Evolutionary conservation across 2,888 invertebrate genomes (phyloP).

Genomic region (Deilephila elpenor): DNA sequence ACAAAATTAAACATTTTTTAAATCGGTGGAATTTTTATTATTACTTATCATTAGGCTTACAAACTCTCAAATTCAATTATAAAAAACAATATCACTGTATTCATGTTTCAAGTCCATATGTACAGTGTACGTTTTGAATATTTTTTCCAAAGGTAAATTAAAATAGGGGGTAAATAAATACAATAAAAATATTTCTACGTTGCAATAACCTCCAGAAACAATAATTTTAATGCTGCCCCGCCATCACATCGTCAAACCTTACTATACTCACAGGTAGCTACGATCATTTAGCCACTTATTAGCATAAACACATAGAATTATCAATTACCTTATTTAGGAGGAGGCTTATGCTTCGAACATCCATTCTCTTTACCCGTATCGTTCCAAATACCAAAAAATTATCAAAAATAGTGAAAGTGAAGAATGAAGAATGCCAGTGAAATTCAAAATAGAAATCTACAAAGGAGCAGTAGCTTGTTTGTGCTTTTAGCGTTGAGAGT

Average conservation of each 20-base stretch:
- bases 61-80: too few species aligned
- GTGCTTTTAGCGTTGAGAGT: too few species aligned
- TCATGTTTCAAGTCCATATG: too few species aligned
- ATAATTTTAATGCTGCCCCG: background rate
- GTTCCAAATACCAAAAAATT: background rate
- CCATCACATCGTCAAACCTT: background rate
- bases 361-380: background rate
- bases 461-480: too few species aligned
- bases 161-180: too few species aligned
- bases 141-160: too few species aligned
- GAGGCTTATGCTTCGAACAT: constrained; percentile 12
- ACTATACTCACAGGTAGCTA: background rate
- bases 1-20: too few species aligned
- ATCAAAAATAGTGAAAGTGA: background rate
- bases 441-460: background rate
- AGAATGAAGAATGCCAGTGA: background rate
- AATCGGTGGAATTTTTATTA: too few species aligned
- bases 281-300: background rate
- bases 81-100: too few species aligned
- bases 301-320: constrained; percentile 18
- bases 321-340: background rate
- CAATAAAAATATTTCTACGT: too few species aligned
- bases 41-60: too few species aligned
- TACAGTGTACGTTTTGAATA: too few species aligned
- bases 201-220: background rate